Evolutionary conservation across 2,888 invertebrate genomes (phyloP).

Genomic region (Danaus chrysippus): DNA sequence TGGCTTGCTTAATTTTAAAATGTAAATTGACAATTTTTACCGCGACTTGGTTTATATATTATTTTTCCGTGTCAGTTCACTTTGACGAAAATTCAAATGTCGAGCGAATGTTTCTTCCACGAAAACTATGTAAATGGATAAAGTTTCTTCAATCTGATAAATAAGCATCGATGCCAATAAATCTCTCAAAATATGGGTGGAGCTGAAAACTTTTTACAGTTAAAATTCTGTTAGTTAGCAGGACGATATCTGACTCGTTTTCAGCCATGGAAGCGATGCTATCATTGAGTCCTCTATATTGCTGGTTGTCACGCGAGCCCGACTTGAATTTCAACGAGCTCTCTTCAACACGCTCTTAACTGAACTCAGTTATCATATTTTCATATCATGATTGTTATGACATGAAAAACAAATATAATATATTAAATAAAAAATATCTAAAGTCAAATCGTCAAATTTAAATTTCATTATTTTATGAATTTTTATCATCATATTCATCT

Average conservation of each 20-base stretch:
- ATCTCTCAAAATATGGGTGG: conserved; percentile 26
- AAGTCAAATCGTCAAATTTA: too few species aligned
- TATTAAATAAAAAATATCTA: too few species aligned
- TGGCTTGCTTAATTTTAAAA: background rate
- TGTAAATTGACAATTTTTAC: background rate
- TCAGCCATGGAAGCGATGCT: conserved; percentile 55
- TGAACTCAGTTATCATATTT: background rate
- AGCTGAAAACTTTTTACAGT: conserved; percentile 35
- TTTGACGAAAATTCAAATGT: too few species aligned
- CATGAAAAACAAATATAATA: too few species aligned
- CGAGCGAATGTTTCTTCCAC: too few species aligned
- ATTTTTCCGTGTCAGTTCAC: too few species aligned
- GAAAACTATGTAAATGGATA: background rate
- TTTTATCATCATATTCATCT: too few species aligned
- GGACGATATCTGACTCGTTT: conserved; percentile 43
- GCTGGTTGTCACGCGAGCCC: conserved; percentile 49
- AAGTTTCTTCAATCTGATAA: background rate
- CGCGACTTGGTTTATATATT: background rate
- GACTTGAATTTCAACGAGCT: conserved; percentile 24
- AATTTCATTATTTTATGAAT: too few species aligned
- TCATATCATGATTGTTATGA: background rate
- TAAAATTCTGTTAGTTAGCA: conserved; percentile 50
- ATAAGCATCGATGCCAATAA: conserved; percentile 18
- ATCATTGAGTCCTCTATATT: conserved; percentile 53
- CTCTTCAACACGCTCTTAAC: conserved; percentile 5